phyloP scores from a whole-genome alignment of 2,113 vertebrate genomes.

The Otus sunia region DNA sequence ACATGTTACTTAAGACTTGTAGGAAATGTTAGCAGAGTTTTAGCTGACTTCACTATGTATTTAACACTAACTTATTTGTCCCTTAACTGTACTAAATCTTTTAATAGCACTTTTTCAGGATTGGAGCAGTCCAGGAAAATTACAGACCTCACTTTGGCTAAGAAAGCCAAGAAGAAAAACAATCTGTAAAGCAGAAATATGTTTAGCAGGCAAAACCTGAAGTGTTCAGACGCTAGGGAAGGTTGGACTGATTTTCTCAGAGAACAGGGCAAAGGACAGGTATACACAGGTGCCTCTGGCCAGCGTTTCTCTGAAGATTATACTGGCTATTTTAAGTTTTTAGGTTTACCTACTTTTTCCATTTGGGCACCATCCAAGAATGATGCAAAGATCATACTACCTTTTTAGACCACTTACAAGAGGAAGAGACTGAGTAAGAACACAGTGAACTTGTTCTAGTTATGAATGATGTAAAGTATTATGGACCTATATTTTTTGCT shows the following conservation, averaged over 20 bases:
- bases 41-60: background rate
- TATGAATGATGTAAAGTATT: background rate
- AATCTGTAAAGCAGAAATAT: constrained; percentile 53
- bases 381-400: background rate
- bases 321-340: background rate
- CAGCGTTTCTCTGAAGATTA: background rate
- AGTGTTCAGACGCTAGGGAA: background rate
- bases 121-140: constrained; percentile 56
- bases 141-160: constrained; percentile 53
- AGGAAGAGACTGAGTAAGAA: background rate
- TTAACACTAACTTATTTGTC: background rate
- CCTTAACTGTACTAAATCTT: constrained; percentile 34
- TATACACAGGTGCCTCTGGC: background rate
- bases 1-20: background rate
- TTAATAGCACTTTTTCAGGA: constrained; percentile 61
- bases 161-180: constrained; percentile 40
- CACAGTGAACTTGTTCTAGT: background rate
- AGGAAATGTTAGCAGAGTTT: background rate
- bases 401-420: background rate
- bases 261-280: background rate
- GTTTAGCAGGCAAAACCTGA: constrained; percentile 18
- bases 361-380: background rate
- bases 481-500: background rate
- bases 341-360: background rate
- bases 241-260: background rate